These are phyloP conservation scores for Phenganax stokvisi DNA, from an alignment of 92 coral and sea anemone species.

Conservation along the genomic window DNA sequence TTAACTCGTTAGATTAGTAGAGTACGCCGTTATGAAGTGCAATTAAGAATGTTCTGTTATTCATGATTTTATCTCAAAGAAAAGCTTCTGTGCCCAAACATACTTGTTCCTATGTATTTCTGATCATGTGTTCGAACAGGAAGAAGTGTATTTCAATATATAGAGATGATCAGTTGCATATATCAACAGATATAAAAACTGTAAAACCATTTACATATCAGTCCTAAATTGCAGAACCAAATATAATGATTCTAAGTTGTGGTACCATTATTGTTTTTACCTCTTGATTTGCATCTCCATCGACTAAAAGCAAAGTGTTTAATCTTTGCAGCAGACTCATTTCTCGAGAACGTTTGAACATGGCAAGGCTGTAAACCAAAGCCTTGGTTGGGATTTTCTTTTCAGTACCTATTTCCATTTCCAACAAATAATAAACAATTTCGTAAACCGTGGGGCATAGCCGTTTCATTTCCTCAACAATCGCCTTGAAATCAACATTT, in stretches of 20 bases:
- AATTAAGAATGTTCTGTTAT: no score
- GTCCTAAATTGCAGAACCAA: no score
- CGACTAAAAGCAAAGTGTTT: slow-evolving; percentile 7
- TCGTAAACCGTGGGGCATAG: slow-evolving; percentile 19
- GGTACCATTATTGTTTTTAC: neutral
- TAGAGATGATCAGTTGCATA: no score
- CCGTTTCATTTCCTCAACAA: slow-evolving; percentile 17
- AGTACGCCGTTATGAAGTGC: neutral
- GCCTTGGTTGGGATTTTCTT: slow-evolving; percentile 6
- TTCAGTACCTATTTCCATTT: slow-evolving; percentile 15
- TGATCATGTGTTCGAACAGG: no score
- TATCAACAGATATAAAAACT: no score
- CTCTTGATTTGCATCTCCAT: slow-evolving; percentile 29
- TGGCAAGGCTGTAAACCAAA: neutral
- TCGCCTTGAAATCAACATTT: slow-evolving; percentile 5
- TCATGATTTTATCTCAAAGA: no score
- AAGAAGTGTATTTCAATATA: no score
- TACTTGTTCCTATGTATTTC: no score
- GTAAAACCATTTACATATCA: no score
- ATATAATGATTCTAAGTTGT: no score
- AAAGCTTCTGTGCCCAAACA: no score
- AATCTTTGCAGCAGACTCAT: slow-evolving; percentile 19
- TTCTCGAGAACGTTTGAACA: slow-evolving; percentile 13
- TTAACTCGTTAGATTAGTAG: neutral
- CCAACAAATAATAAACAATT: neutral